Base-by-base conservation (phyloP, 2,113 vertebrate species). In the Tetraodon nigroviridis region DNA sequence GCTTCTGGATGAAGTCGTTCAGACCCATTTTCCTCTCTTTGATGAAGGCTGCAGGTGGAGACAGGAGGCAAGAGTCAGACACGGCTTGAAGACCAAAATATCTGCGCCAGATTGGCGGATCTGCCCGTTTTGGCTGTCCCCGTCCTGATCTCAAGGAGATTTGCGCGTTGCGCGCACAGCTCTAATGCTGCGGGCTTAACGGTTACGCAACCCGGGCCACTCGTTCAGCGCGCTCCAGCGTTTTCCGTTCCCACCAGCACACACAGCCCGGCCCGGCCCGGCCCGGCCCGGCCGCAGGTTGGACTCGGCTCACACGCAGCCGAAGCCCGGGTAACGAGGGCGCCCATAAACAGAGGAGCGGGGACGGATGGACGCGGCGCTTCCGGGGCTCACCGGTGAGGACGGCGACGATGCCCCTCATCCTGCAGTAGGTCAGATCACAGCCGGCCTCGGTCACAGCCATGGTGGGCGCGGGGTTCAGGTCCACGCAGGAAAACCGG, bases 11-110 rank as follows among this genome's bases (percentile, higher is more conserved):
- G 79, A 92, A 90, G 84, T 92, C 91, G 51, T 92, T 92, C 69
- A 91, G 79, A 7, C 90, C 91, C 87, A 92, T 90, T 75, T 92
- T 92, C 48, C 90, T 87, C 80, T 92, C 90, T 79, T 92, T 92
- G 77, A 92, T 92, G 75, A 92, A 92, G 73, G 89, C 91, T 92
- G 86, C 16, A 71, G 40, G 7, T 1, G 16, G 59, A 71, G 59
- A 56, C 3, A 46, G 44, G 15, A 46, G 5, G 29, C 19, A 57
- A 4, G 18, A 14, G 45, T 19, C 17, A 48, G 2, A 20, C 46
- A 20, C 32, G 1, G 8, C 32, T 11, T 2, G 32, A 12, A 37
- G 32, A 37, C 32, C 11, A 37, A 37, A 37, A 37, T 37, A 11
- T 37, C 32, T 37, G 46, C 18, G 3, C 1, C 3, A n/a, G 46